Conservation (phyloP, 2,797 vertebrate genomes). For the Halcyon chelicuti region DNA sequence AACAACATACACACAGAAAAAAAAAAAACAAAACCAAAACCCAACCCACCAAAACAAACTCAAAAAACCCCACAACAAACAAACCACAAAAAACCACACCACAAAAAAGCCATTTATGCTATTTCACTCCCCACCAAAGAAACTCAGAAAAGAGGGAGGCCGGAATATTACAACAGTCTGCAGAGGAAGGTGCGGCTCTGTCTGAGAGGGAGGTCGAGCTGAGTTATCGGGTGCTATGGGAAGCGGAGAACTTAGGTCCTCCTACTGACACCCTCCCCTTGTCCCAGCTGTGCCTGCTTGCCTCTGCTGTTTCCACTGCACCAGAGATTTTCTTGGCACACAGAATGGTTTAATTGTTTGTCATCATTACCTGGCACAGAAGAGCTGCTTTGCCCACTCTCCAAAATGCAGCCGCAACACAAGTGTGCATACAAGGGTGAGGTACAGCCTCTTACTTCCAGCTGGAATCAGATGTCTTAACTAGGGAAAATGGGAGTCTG, state of each 20-base stretch:
- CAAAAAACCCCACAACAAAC: too few relatives aligned
- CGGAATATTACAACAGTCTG: not conserved
- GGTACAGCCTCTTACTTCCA: not conserved
- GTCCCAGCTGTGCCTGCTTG: not conserved
- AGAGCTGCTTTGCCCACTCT: not conserved
- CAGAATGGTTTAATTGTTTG: not conserved
- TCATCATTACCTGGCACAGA: not conserved
- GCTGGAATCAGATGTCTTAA: not conserved
- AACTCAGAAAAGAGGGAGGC: not conserved
- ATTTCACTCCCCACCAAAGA: not conserved
- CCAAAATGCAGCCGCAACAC: not conserved
- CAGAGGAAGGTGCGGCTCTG: not conserved
- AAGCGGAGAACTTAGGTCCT: not conserved
- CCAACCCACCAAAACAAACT: not conserved
- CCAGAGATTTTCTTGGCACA: not conserved
- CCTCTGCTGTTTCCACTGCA: not conserved
- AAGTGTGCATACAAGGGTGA: not conserved
- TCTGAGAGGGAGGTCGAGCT: not conserved
- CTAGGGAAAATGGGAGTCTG: not conserved
- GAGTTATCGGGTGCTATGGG: not conserved
- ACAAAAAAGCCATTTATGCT: too few relatives aligned
- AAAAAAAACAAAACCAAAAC: too few relatives aligned
- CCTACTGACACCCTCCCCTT: not conserved
- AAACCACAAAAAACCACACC: not conserved
- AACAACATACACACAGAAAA: not conserved